Percentiles rank a stretch among this genome's conserved stretches.
Evolutionary conservation across 2,888 invertebrate genomes (phyloP).

Genomic region (Chloroclysta siterata): DNA sequence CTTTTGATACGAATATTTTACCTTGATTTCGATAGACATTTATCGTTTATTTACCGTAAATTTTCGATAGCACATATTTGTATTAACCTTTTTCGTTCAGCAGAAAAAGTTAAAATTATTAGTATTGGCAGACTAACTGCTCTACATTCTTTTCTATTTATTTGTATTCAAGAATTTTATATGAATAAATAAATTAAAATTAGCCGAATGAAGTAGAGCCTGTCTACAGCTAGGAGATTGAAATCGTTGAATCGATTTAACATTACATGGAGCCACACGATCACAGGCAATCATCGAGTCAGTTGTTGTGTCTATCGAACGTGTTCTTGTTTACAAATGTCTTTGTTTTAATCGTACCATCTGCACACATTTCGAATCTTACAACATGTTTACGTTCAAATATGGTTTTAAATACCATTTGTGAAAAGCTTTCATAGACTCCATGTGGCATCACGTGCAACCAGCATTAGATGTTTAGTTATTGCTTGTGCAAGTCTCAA

Average conservation of each 20-base stretch:
- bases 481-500: slow-evolving; percentile 66
- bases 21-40: slow-evolving; percentile 38
- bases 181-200: slow-evolving; percentile 77
- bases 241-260: slow-evolving; percentile 63
- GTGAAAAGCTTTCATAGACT: slow-evolving; percentile 17
- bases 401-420: slow-evolving; percentile 8
- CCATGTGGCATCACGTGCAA: slow-evolving; percentile 34
- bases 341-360: slow-evolving; percentile 12
- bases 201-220: slow-evolving; percentile 54
- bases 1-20: slow-evolving; percentile 45
- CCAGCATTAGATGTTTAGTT: slow-evolving; percentile 49
- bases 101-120: slow-evolving; percentile 11
- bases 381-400: slow-evolving; percentile 7
- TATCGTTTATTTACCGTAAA: slow-evolving; percentile 5
- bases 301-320: slow-evolving; percentile 18
- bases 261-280: slow-evolving; percentile 71
- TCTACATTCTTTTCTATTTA: slow-evolving; percentile 44
- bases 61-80: slow-evolving; percentile 9
- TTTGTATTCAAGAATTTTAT: slow-evolving; percentile 75
- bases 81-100: slow-evolving; percentile 19
- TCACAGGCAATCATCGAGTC: slow-evolving; percentile 42
- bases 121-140: slow-evolving; percentile 45
- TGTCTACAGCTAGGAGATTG: slow-evolving; percentile 53
- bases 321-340: slow-evolving; percentile 19
- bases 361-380: slow-evolving; percentile 9